Evolutionary conservation across 2,113 vertebrate species (phyloP).

Genomic region (Mormoops blainvillei): DNA sequence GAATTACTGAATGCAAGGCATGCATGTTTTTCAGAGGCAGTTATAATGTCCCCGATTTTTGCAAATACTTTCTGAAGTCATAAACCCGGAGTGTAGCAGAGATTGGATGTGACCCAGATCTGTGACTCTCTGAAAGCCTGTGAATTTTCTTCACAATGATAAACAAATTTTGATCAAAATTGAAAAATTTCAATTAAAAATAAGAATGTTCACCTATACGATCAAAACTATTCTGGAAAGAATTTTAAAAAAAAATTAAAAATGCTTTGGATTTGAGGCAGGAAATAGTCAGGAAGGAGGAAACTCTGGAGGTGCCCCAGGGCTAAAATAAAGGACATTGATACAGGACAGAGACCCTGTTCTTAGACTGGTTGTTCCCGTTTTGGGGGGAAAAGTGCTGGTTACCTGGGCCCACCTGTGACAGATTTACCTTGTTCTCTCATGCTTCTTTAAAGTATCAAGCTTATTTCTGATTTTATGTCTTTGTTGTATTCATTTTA

Average conservation of each 20-base stretch:
- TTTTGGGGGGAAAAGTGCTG: too few species aligned
- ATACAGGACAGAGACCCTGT: too few species aligned
- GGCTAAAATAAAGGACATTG: too few species aligned
- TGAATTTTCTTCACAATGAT: background rate
- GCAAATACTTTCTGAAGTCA: background rate
- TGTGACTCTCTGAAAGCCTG: background rate
- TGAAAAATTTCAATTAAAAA: slow-evolving; percentile 4
- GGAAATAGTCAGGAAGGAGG: too few species aligned
- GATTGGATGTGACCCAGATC: background rate
- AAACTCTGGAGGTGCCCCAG: too few species aligned
- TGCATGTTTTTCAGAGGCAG: background rate
- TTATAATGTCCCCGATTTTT: slow-evolving; percentile 1
- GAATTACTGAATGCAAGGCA: background rate
- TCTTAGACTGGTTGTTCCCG: too few species aligned
- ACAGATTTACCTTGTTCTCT: background rate
- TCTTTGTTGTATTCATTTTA: background rate
- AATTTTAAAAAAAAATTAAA: background rate
- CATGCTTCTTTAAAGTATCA: background rate
- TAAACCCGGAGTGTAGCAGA: background rate
- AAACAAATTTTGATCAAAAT: slow-evolving; percentile 28
- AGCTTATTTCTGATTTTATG: background rate
- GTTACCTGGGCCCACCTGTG: too few species aligned
- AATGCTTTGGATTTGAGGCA: background rate
- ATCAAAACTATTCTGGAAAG: background rate
- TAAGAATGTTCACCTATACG: background rate